These are phyloP conservation scores for Tolmerus cingulatus DNA, from an alignment of 2,888 invertebrate genomes.

Conservation along the genomic window DNA sequence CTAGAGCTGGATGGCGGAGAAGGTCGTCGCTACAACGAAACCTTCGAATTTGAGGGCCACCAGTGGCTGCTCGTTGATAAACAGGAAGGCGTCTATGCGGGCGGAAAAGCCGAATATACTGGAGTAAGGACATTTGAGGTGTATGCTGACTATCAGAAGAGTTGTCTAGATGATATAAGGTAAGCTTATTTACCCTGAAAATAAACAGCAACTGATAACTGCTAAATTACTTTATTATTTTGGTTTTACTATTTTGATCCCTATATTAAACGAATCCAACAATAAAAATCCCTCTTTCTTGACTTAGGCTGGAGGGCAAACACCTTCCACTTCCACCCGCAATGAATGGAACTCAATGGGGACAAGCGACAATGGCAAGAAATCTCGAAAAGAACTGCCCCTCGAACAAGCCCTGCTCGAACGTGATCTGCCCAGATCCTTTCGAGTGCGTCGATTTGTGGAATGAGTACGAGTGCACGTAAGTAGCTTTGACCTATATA, in stretches of 20 bases:
- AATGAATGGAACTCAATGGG: slow-evolving; percentile 95
- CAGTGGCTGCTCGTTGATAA: slow-evolving; percentile 93
- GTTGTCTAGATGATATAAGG: slow-evolving; percentile 73
- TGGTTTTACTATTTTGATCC: background rate
- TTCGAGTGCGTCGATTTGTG: slow-evolving; percentile 96
- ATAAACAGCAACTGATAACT: background rate
- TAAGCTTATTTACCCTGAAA: slow-evolving; percentile 48
- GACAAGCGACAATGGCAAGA: slow-evolving; percentile 92
- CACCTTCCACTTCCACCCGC: slow-evolving; percentile 93
- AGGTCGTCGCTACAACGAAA: slow-evolving; percentile 91
- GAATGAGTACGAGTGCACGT: slow-evolving; percentile 99
- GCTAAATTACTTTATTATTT: too few relatives aligned
- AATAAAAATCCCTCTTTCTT: background rate
- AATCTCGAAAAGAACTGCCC: slow-evolving; percentile 92
- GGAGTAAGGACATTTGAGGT: slow-evolving; percentile 94
- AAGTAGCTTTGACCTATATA: slow-evolving; percentile 65
- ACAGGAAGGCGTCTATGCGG: slow-evolving; percentile 94
- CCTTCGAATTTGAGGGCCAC: slow-evolving; percentile 88
- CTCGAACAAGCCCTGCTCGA: slow-evolving; percentile 93
- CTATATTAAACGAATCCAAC: background rate
- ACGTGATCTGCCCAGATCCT: slow-evolving; percentile 91
- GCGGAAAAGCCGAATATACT: slow-evolving; percentile 94
- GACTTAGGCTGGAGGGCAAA: slow-evolving; percentile 83
- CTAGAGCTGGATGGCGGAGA: slow-evolving; percentile 95
- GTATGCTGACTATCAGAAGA: slow-evolving; percentile 93